Conservation (phyloP, 2,888 invertebrate species). For the Sycophila texana region DNA sequence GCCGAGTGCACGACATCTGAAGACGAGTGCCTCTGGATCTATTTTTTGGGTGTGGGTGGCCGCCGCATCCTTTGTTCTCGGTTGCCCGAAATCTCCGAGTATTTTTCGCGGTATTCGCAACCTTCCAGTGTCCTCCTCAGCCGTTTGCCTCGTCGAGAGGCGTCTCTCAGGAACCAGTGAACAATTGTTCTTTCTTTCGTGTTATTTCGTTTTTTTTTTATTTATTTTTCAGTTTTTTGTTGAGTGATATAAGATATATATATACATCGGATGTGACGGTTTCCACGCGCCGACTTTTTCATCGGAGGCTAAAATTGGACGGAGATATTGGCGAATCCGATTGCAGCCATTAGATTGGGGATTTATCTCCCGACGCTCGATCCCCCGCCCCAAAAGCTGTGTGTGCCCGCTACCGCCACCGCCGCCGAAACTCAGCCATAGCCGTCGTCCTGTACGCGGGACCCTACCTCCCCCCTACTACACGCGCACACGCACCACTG, state of each 20-base stretch:
- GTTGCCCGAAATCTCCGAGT: neutral
- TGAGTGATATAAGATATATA: too few species aligned
- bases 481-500: neutral
- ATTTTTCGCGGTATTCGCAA: too few species aligned
- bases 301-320: too few species aligned
- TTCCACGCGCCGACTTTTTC: too few species aligned
- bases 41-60: neutral
- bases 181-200: too few species aligned
- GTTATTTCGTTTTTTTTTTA: too few species aligned
- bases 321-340: conserved; percentile 1
- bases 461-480: neutral
- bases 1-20: conserved; percentile 23
- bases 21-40: neutral
- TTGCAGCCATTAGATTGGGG: neutral
- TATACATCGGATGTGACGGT: too few species aligned
- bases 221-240: too few species aligned
- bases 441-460: neutral
- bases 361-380: neutral
- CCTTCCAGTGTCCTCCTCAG: too few species aligned
- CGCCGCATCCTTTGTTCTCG: conserved; percentile 4
- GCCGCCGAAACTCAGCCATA: neutral
- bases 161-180: too few species aligned
- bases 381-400: conserved; percentile 9
- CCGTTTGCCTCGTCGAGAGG: too few species aligned
- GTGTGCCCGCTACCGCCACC: neutral